Percentiles rank a stretch among this genome's conserved stretches.
phyloP scores from a whole-genome alignment of 2,888 invertebrate genomes.

The Torymus tubicola region DNA sequence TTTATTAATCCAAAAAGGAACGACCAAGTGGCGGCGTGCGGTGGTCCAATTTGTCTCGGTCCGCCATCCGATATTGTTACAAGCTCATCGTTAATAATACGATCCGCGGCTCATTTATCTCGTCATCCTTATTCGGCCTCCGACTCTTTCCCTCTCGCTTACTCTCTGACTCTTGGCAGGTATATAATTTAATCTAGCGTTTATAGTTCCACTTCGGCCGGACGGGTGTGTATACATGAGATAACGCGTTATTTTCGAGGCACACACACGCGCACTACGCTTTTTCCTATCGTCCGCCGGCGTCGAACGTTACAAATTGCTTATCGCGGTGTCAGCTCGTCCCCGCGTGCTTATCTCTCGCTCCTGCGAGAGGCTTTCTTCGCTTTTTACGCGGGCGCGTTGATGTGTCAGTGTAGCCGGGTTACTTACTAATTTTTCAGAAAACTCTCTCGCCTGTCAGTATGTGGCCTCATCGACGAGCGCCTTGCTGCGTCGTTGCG shows the following conservation, averaged over 20 bases:
- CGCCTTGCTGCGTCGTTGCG: too few relatives aligned
- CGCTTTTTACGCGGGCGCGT: background rate
- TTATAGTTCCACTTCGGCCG: background rate
- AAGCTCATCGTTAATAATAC: slow-evolving; percentile 75
- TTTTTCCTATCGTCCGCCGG: slow-evolving; percentile 56
- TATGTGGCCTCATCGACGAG: too few relatives aligned
- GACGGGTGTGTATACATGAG: background rate
- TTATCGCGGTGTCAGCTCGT: slow-evolving; percentile 65
- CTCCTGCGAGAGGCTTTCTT: background rate
- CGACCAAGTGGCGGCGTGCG: slow-evolving; percentile 65
- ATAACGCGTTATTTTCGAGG: slow-evolving; percentile 5
- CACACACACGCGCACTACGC: slow-evolving; percentile 21
- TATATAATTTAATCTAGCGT: slow-evolving; percentile 12
- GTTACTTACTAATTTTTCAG: background rate
- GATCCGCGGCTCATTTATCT: slow-evolving; percentile 61
- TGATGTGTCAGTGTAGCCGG: background rate
- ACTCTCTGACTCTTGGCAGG: slow-evolving; percentile 9
- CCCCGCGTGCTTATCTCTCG: slow-evolving; percentile 42
- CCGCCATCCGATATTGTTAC: slow-evolving; percentile 72
- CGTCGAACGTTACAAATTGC: slow-evolving; percentile 73
- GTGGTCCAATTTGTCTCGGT: slow-evolving; percentile 76
- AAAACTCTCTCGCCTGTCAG: background rate
- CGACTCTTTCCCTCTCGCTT: background rate
- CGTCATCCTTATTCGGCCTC: slow-evolving; percentile 48
- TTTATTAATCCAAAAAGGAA: too few relatives aligned